A percentile compares a stretch with the other conserved stretches of the same genome.
These are phyloP conservation scores for Electrona antarctica DNA, from an alignment of 2,113 vertebrate species.

Conservation along the genomic window DNA sequence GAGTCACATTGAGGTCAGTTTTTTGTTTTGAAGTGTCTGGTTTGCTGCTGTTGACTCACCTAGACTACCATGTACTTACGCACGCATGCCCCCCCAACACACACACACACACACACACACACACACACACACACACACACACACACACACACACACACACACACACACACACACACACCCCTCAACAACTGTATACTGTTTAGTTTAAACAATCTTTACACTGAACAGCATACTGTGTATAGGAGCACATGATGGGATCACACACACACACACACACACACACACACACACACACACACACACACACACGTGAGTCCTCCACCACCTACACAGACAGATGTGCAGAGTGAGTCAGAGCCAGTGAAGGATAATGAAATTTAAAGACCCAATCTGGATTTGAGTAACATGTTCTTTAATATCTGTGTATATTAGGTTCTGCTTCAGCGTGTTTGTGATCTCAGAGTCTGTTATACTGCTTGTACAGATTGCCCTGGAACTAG, in stretches of 20 bases:
- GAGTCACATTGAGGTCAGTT: conserved; percentile 16
- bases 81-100: background rate
- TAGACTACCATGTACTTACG: background rate
- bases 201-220: no score
- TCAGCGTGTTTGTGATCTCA: no score
- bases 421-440: no score
- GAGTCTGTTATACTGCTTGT: no score
- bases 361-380: background rate
- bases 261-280: conserved; percentile 7
- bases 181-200: no score
- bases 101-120: conserved; percentile 4
- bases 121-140: conserved; percentile 4
- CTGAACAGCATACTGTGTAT: no score
- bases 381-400: no score
- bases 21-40: conserved; percentile 28
- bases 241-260: conserved; percentile 22
- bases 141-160: conserved; percentile 3
- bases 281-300: background rate
- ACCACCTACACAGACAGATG: conserved; percentile 39
- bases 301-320: background rate
- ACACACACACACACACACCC: background rate
- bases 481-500: no score
- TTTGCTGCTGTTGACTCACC: conserved; percentile 54
- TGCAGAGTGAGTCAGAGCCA: conserved; percentile 45
- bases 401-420: no score